Evolutionary conservation across 2,888 invertebrate genomes (phyloP).

Genomic region (Lordiphosa fenestrarum): DNA sequence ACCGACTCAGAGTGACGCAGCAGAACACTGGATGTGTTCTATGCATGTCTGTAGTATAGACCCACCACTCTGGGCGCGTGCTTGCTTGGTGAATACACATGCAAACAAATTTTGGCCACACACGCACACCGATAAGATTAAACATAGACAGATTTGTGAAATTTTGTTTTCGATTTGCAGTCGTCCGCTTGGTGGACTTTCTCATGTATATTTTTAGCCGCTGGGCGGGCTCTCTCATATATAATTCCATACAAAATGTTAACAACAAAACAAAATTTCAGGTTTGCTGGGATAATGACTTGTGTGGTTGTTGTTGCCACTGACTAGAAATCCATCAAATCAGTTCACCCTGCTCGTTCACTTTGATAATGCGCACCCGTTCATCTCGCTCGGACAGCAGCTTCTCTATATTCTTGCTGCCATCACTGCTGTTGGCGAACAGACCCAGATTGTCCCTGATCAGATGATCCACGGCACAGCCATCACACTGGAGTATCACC

Average conservation of each 20-base stretch:
- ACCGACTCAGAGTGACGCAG: no score
- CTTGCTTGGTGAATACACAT: conserved; percentile 38
- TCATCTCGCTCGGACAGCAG: conserved; percentile 71
- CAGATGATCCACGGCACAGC: conserved; percentile 77
- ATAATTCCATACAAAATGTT: neutral
- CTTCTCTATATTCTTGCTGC: conserved; percentile 67
- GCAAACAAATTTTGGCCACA: neutral
- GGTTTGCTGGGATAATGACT: neutral
- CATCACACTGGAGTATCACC: conserved; percentile 78
- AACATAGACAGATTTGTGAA: conserved; percentile 11
- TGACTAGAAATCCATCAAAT: conserved; percentile 66
- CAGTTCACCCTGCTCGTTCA: conserved; percentile 77
- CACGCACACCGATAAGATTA: conserved; percentile 18
- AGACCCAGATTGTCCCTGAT: conserved; percentile 77
- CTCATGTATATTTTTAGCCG: conserved; percentile 33
- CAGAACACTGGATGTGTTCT: no score
- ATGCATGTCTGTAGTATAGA: no score
- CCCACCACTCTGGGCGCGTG: no score
- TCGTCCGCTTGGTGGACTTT: conserved; percentile 14
- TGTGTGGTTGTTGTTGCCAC: neutral
- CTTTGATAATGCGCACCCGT: conserved; percentile 71
- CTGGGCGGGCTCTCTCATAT: conserved; percentile 25
- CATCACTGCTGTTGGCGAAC: conserved; percentile 64
- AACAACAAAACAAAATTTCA: neutral
- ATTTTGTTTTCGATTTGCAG: conserved; percentile 17